Evolutionary conservation across 2,797 vertebrate species (phyloP).

Genomic region (Pachyuromys duprasi): DNA sequence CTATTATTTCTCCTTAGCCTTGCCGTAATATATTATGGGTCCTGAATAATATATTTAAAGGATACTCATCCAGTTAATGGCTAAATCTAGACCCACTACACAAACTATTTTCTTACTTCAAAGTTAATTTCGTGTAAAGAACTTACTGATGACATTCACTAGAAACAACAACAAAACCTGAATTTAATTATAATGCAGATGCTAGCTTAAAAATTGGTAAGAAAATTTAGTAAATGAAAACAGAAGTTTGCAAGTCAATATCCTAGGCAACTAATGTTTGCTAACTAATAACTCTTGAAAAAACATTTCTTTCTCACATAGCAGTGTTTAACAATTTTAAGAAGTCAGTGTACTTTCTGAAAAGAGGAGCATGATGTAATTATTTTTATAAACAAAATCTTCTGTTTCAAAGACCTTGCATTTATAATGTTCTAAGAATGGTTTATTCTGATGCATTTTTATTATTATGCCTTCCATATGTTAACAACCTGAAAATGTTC

Average conservation of each 20-base stretch:
- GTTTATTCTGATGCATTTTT: not conserved
- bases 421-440: not conserved
- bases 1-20: not conserved
- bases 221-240: not conserved
- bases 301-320: not conserved
- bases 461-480: not conserved
- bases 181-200: not conserved
- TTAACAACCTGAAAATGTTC: slow-evolving; percentile 14
- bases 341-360: not conserved
- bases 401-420: not conserved
- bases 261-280: not conserved
- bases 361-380: not conserved
- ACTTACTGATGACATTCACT: not conserved
- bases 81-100: not conserved
- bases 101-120: not conserved
- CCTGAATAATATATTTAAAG: not conserved
- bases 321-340: not conserved
- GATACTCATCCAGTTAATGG: not conserved
- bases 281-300: not conserved
- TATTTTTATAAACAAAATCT: not conserved
- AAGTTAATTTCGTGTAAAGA: not conserved
- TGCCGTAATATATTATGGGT: not conserved
- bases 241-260: not conserved
- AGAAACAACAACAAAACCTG: not conserved
- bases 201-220: not conserved